Evolutionary conservation across 2,888 invertebrate genomes (phyloP).

Genomic region (Chloroclystis v-ata): DNA sequence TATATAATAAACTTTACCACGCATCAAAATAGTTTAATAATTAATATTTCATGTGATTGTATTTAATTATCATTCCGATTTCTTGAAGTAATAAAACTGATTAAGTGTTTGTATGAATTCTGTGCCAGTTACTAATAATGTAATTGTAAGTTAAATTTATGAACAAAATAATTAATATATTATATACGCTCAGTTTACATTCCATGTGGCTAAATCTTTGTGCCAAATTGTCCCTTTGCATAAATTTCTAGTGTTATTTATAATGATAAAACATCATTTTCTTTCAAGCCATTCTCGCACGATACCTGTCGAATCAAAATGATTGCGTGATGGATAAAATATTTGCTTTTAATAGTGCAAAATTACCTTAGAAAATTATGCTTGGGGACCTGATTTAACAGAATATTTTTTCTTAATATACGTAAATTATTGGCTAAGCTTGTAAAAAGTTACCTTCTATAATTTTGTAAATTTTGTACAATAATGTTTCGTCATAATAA

Average conservation of each 20-base stretch:
- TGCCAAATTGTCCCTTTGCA: slow-evolving; percentile 52
- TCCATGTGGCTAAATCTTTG: slow-evolving; percentile 45
- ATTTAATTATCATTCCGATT: not conserved
- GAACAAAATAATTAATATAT: slow-evolving; percentile 13
- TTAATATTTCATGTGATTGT: not conserved
- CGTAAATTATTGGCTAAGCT: slow-evolving; percentile 44
- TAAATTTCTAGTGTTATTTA: slow-evolving; percentile 3
- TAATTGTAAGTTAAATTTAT: slow-evolving; percentile 36
- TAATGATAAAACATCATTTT: not conserved
- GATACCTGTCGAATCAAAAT: not conserved
- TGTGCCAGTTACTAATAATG: slow-evolving; percentile 67
- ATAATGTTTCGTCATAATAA: slow-evolving; percentile 40
- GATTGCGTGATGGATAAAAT: no score
- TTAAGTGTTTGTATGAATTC: slow-evolving; percentile 51
- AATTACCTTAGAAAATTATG: slow-evolving; percentile 5
- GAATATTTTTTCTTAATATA: slow-evolving; percentile 44
- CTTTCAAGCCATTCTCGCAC: no score
- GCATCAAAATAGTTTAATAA: not conserved
- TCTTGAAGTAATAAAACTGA: not conserved
- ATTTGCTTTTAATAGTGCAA: no score
- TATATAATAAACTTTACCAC: no score
- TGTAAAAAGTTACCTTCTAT: slow-evolving; percentile 61
- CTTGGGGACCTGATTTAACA: slow-evolving; percentile 22
- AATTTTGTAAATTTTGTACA: slow-evolving; percentile 56
- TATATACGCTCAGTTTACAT: slow-evolving; percentile 53